phyloP scores from a whole-genome alignment of 2,888 invertebrate species.

The Atethmia centrago region DNA sequence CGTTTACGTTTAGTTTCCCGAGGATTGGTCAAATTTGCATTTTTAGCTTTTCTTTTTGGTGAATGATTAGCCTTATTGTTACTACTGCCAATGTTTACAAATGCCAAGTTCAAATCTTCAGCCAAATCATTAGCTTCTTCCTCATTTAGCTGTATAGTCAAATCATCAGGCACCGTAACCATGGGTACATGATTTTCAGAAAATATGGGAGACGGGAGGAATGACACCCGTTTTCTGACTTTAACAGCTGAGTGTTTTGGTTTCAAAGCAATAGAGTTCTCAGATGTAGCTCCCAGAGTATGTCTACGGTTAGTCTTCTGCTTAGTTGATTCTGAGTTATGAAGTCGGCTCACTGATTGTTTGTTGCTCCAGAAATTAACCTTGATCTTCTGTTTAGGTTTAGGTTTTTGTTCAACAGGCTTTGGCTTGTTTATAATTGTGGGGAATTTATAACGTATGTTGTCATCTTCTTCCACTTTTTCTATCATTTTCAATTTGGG shows the following conservation, averaged over 20 bases:
- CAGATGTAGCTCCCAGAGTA: constrained; percentile 74
- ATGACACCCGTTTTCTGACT: constrained; percentile 85
- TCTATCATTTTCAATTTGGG: constrained; percentile 67
- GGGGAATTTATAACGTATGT: constrained; percentile 83
- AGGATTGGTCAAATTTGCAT: constrained; percentile 71
- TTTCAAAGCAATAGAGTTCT: constrained; percentile 67
- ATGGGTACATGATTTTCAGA: constrained; percentile 87
- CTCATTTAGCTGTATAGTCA: constrained; percentile 88
- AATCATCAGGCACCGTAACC: constrained; percentile 88
- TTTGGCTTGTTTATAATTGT: constrained; percentile 75
- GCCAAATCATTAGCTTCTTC: constrained; percentile 86
- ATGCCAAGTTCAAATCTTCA: constrained; percentile 82
- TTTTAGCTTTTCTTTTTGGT: constrained; percentile 74
- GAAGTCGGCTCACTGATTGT: constrained; percentile 73
- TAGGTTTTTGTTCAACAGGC: constrained; percentile 75
- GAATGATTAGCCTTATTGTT: constrained; percentile 65
- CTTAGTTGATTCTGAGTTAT: constrained; percentile 72
- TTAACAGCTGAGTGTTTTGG: constrained; percentile 78
- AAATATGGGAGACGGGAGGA: constrained; percentile 85
- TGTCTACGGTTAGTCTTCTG: constrained; percentile 78
- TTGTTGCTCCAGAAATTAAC: constrained; percentile 89
- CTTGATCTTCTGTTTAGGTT: constrained; percentile 85
- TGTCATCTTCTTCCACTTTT: constrained; percentile 77
- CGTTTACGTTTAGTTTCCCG: constrained; percentile 77
- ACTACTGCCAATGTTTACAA: constrained; percentile 73